Evolutionary conservation across 2,113 vertebrate genomes (phyloP).

Genomic region (Eupsittula cactorum): DNA sequence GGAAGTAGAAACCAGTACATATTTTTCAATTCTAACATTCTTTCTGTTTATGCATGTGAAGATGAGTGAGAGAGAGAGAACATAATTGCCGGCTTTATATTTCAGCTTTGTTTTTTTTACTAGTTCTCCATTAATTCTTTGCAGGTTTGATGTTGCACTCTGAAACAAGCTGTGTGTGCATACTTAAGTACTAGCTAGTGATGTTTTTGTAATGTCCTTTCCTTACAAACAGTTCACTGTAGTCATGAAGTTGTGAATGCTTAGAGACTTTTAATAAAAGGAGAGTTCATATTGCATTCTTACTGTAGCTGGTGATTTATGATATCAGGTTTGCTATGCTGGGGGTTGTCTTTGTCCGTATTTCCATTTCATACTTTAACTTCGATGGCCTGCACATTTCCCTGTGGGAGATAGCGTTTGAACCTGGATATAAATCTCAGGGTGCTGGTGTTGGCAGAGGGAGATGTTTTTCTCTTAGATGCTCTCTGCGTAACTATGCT

Average conservation of each 20-base stretch:
- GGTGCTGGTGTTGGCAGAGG: not conserved
- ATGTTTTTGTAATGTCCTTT: not conserved
- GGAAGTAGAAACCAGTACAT: not conserved
- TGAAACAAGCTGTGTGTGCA: not conserved
- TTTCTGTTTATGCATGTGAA: not conserved
- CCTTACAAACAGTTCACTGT: not conserved
- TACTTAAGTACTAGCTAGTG: not conserved
- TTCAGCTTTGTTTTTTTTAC: not conserved
- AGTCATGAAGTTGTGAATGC: constrained; percentile 56
- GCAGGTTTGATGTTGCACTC: not conserved
- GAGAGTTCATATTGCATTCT: constrained; percentile 43
- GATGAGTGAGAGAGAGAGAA: not conserved
- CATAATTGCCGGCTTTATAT: not conserved
- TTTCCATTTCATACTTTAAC: not conserved
- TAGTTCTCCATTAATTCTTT: not conserved
- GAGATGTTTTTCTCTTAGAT: not conserved
- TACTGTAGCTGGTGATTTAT: constrained; percentile 55
- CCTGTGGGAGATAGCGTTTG: constrained; percentile 39
- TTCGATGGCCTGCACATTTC: not conserved
- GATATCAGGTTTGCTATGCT: not conserved
- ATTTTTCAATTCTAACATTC: not conserved
- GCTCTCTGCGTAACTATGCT: constrained; percentile 7
- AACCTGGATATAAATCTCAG: constrained; percentile 25
- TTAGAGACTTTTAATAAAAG: constrained; percentile 47
- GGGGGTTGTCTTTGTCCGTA: constrained; percentile 25